Percentiles rank a stretch among this genome's conserved stretches.
Conservation (phyloP, 1,140 invertebrate species). For the Phymastichus coffea region DNA sequence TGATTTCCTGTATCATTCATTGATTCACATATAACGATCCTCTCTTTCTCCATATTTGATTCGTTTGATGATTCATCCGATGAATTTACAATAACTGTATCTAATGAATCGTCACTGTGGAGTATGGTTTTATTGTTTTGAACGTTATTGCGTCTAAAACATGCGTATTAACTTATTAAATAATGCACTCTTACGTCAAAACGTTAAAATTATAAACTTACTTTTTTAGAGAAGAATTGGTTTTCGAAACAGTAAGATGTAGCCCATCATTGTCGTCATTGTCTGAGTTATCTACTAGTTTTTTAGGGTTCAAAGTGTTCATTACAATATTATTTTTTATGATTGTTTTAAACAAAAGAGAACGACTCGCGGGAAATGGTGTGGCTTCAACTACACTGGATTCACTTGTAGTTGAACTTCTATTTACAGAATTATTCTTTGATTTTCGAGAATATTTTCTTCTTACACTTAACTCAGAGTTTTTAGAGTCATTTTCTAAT, state of each 20-base stretch:
- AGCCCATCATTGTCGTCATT: conserved; percentile 10
- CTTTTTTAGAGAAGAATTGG: conserved; percentile 6
- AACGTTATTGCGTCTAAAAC: too few relatives aligned
- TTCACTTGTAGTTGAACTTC: conserved; percentile 1
- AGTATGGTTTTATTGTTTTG: too few relatives aligned
- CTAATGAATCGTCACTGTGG: too few relatives aligned
- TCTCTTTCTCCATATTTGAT: conserved; percentile 4
- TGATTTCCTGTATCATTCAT: conserved; percentile 22
- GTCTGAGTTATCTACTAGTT: conserved; percentile 3
- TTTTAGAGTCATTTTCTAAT: too few relatives aligned
- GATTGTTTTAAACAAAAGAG: conserved; percentile 24
- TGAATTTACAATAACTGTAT: conserved; percentile 29
- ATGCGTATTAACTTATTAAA: too few relatives aligned
- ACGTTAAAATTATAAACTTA: conserved; percentile 5
- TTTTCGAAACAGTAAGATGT: conserved; percentile 5
- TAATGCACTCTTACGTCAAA: too few relatives aligned
- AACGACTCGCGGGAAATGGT: conserved; percentile 30
- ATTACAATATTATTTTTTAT: conserved; percentile 25
- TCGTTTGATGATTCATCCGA: conserved; percentile 28
- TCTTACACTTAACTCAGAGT: too few relatives aligned
- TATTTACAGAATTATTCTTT: too few relatives aligned
- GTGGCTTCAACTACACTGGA: conserved; percentile 31
- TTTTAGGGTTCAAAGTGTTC: conserved; percentile 17
- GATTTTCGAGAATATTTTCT: background rate
- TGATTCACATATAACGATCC: conserved; percentile 33